phyloP scores from a whole-genome alignment of 2,797 vertebrate genomes.

The Coreius guichenoti region DNA sequence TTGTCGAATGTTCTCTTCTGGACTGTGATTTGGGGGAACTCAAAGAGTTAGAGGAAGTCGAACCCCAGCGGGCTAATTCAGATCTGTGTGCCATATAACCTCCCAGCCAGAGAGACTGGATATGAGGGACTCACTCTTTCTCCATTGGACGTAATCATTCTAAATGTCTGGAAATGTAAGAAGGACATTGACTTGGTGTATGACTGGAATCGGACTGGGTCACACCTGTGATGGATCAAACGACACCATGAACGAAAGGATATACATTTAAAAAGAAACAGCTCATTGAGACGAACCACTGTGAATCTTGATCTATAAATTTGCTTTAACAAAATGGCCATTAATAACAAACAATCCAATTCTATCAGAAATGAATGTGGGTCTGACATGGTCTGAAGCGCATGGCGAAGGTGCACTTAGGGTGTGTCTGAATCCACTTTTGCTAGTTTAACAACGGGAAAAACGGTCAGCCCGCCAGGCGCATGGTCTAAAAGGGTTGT shows the following conservation, averaged over 20 bases:
- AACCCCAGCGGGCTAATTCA: not conserved
- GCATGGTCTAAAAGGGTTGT: too few species aligned
- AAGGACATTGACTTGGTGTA: conserved; percentile 34
- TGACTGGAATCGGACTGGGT: conserved; percentile 34
- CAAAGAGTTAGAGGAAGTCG: conserved; percentile 18
- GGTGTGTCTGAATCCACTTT: too few species aligned
- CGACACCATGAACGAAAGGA: not conserved
- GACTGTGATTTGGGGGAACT: conserved; percentile 9
- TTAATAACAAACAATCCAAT: conserved; percentile 8
- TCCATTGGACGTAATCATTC: conserved; percentile 6
- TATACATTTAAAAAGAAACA: not conserved
- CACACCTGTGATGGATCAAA: conserved; percentile 40
- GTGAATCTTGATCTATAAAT: not conserved
- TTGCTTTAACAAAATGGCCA: not conserved
- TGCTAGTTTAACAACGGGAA: too few species aligned
- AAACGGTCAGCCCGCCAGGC: too few species aligned
- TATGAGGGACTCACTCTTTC: conserved; percentile 26
- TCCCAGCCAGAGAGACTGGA: conserved; percentile 36
- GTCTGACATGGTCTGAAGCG: too few species aligned
- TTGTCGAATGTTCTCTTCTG: not conserved
- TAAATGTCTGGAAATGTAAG: conserved; percentile 20
- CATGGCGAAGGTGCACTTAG: too few species aligned
- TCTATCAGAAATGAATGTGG: not conserved
- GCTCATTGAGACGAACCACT: not conserved
- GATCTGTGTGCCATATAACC: not conserved